Evolutionary conservation across 2,113 vertebrate genomes (phyloP).

Genomic region (Nothoprocta perdicaria): DNA sequence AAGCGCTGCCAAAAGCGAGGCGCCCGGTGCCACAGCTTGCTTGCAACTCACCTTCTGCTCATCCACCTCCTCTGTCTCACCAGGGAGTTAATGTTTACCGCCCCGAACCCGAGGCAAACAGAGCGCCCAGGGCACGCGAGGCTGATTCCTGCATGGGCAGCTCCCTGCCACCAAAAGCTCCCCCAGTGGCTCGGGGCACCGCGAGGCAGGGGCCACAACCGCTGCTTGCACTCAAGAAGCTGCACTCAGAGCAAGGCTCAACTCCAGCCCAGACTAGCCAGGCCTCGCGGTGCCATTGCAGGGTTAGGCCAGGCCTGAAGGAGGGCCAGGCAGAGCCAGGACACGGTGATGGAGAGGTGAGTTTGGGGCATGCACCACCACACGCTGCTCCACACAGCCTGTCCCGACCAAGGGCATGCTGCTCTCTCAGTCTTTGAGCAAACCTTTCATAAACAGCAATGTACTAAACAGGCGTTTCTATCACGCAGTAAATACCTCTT

Average conservation of each 20-base stretch:
- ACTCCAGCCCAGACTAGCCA: not conserved
- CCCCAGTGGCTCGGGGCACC: not conserved
- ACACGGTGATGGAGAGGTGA: not conserved
- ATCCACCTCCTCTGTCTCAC: not conserved
- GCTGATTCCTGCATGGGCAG: not conserved
- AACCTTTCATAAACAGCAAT: not conserved
- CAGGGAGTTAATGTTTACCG: not conserved
- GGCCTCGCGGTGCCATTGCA: not conserved
- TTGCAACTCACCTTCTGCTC: not conserved
- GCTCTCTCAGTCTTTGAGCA: not conserved
- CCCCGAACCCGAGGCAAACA: not conserved
- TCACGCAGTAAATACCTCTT: not conserved
- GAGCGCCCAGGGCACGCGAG: not conserved
- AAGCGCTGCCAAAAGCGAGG: not conserved
- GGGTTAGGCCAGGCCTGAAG: fast-evolving
- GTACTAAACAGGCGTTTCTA: not conserved
- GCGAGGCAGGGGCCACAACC: not conserved
- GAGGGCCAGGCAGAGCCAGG: not conserved
- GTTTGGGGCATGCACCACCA: fast-evolving
- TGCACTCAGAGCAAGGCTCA: too few relatives aligned
- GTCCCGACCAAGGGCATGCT: fast-evolving
- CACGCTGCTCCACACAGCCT: not conserved
- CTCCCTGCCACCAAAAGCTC: not conserved
- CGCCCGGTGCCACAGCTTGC: not conserved
- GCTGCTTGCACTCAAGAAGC: not conserved